phyloP scores from a whole-genome alignment of 2,113 vertebrate species.

The Vidua chalybeata region DNA sequence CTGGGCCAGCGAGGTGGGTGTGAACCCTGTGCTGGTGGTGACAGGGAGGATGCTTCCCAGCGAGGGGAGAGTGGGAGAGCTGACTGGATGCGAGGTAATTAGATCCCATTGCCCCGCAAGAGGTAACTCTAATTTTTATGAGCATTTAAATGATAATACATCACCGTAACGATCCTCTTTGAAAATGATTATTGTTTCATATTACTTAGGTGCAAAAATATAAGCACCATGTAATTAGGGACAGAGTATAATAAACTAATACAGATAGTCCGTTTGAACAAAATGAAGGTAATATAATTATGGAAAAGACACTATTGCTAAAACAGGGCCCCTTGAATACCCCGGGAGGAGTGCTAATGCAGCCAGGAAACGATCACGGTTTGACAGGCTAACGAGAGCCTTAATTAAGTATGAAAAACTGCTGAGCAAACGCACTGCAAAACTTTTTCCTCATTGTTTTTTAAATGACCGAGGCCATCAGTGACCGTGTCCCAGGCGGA shows the following conservation, averaged over 20 bases:
- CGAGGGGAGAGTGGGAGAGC: slow-evolving; percentile 10
- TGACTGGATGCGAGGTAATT: slow-evolving; percentile 67
- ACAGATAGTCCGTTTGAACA: slow-evolving; percentile 76
- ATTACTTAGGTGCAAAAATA: slow-evolving; percentile 83
- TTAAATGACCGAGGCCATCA: background rate
- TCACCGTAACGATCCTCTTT: slow-evolving; percentile 77
- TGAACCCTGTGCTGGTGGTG: background rate
- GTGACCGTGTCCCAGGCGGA: background rate
- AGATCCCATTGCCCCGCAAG: slow-evolving; percentile 75
- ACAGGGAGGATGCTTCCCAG: background rate
- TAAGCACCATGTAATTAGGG: slow-evolving; percentile 82
- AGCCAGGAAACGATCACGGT: slow-evolving; percentile 73
- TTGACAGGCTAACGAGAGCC: slow-evolving; percentile 87
- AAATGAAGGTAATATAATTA: slow-evolving; percentile 86
- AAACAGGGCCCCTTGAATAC: slow-evolving; percentile 79
- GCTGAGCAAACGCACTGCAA: slow-evolving; percentile 68
- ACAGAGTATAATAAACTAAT: slow-evolving; percentile 81
- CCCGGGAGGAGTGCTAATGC: slow-evolving; percentile 80
- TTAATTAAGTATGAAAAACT: slow-evolving; percentile 89
- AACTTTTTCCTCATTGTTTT: slow-evolving; percentile 60
- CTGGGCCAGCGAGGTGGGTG: fast-evolving
- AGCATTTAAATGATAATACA: slow-evolving; percentile 80
- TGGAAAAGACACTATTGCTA: slow-evolving; percentile 78
- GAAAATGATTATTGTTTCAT: slow-evolving; percentile 82
- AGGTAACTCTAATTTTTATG: slow-evolving; percentile 81